Percentiles rank a stretch among this genome's conserved stretches.
Evolutionary conservation across 2,888 invertebrate species (phyloP).

Genomic region (Netelia inedita): DNA sequence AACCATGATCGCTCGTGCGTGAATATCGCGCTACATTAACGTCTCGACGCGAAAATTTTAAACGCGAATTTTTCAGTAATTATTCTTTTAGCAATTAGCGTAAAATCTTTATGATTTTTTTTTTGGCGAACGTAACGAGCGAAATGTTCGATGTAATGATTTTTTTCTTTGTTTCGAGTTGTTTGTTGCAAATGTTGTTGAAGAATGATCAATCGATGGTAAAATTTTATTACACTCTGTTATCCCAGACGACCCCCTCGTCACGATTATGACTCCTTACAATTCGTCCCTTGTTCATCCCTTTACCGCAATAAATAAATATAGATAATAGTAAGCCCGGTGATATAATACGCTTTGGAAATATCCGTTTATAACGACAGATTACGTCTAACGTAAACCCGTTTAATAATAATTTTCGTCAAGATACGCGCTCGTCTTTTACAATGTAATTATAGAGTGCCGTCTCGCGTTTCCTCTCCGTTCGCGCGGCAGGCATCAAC

Average conservation of each 20-base stretch:
- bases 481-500: conserved; percentile 21
- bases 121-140: too few relatives aligned
- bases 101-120: too few relatives aligned
- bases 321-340: not conserved
- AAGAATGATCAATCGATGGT: too few relatives aligned
- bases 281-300: not conserved
- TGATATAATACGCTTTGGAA: not conserved
- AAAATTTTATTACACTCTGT: too few relatives aligned
- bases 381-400: conserved; percentile 8
- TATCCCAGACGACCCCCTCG: not conserved
- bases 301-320: not conserved
- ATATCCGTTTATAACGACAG: conserved; percentile 4
- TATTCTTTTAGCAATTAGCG: not conserved
- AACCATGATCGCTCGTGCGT: conserved; percentile 86
- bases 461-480: not conserved
- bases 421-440: conserved; percentile 36
- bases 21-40: conserved; percentile 86
- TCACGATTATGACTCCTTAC: not conserved
- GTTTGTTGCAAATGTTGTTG: too few relatives aligned
- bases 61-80: not conserved
- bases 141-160: too few relatives aligned
- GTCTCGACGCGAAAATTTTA: not conserved
- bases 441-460: conserved; percentile 31
- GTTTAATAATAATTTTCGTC: conserved; percentile 28
- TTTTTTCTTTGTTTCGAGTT: too few relatives aligned